Evolutionary conservation across 2,888 invertebrate genomes (phyloP).

Genomic region (Drosophila setosimentum): DNA sequence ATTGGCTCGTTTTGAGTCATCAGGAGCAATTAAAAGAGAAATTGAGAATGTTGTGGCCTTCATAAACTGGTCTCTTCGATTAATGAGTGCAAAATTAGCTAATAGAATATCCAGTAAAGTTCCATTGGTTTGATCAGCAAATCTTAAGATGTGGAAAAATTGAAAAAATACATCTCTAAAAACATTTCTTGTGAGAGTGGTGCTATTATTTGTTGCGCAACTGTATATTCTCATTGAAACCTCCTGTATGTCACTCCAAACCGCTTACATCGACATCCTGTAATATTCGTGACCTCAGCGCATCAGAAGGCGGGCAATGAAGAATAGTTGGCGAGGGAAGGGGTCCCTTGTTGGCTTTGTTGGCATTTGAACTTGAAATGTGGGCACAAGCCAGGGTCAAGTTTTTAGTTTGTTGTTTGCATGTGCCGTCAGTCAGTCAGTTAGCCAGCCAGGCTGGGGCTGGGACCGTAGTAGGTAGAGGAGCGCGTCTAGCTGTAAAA

Average conservation of each 20-base stretch:
- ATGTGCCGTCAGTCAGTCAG: slow-evolving; percentile 24
- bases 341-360: slow-evolving; percentile 9
- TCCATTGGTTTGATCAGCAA: background rate
- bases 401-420: slow-evolving; percentile 38
- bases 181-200: background rate
- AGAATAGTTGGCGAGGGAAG: background rate
- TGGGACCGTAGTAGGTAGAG: slow-evolving; percentile 10
- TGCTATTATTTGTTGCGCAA: background rate
- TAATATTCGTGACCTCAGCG: slow-evolving; percentile 50
- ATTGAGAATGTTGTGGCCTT: too few species aligned
- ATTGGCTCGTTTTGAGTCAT: too few species aligned
- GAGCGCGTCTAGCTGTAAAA: slow-evolving; percentile 52
- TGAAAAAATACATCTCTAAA: background rate
- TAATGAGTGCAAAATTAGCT: too few species aligned
- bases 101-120: background rate
- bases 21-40: too few species aligned
- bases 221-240: background rate
- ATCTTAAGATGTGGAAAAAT: background rate
- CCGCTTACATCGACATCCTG: slow-evolving; percentile 4
- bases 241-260: background rate
- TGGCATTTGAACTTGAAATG: slow-evolving; percentile 63
- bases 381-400: slow-evolving; percentile 29
- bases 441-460: slow-evolving; percentile 11
- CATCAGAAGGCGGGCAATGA: background rate
- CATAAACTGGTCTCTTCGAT: too few species aligned